A percentile compares a stretch with the other conserved stretches of the same genome.
phyloP scores from a whole-genome alignment of 2,888 invertebrate genomes.

The Rhingia campestris region DNA sequence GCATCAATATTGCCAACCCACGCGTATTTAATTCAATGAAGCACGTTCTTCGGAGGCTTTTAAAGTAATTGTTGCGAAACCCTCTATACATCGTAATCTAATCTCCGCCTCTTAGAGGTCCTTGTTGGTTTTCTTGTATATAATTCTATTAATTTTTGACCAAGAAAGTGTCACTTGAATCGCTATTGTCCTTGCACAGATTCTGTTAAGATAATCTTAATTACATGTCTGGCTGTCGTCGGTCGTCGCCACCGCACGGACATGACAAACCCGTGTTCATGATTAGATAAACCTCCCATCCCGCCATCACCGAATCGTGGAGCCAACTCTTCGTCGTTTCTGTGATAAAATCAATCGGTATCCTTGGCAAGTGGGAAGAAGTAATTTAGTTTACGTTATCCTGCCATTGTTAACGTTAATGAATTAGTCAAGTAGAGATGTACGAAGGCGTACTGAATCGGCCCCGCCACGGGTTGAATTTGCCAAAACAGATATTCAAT shows the following conservation, averaged over 20 bases:
- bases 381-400: constrained; percentile 58
- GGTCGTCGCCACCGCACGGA: neutral
- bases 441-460: constrained; percentile 8
- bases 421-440: constrained; percentile 62
- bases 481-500: constrained; percentile 62
- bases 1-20: neutral
- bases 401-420: constrained; percentile 67
- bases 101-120: neutral
- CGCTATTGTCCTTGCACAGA: constrained; percentile 47
- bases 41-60: constrained; percentile 6
- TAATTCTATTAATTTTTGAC: constrained; percentile 67
- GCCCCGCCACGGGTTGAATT: neutral
- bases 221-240: constrained; percentile 13
- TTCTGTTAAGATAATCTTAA: constrained; percentile 56
- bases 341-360: constrained; percentile 57
- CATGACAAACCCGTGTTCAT: neutral
- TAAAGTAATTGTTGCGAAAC: constrained; percentile 32
- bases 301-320: neutral
- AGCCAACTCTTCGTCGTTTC: neutral
- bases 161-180: constrained; percentile 44
- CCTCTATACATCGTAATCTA: neutral
- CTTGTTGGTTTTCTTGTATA: constrained; percentile 32
- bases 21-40: neutral
- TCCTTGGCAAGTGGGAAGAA: constrained; percentile 40
- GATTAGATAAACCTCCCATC: neutral